Conservation (phyloP, 2,797 vertebrate genomes). For the Spondyliosoma cantharus region DNA sequence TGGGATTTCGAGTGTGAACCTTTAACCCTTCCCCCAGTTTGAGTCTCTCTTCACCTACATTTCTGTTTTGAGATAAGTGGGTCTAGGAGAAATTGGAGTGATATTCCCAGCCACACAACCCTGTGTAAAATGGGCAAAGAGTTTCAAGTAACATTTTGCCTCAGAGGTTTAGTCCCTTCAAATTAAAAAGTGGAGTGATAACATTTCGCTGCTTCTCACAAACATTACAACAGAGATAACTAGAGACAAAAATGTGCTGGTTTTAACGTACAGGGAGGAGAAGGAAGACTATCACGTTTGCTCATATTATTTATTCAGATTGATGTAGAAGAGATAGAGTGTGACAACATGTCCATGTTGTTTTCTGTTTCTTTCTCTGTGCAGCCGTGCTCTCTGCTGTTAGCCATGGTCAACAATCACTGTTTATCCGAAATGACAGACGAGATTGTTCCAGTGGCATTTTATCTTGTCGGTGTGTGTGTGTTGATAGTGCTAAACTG, state of each 20-base stretch:
- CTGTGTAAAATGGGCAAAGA: slow-evolving; percentile 10
- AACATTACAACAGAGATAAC: neutral
- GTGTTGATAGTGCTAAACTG: slow-evolving; percentile 39
- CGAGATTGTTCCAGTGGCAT: slow-evolving; percentile 45
- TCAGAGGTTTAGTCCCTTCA: neutral
- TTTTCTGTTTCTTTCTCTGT: slow-evolving; percentile 43
- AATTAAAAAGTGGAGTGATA: neutral
- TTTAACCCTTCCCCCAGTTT: slow-evolving; percentile 57
- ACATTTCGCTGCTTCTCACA: neutral
- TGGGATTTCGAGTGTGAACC: slow-evolving; percentile 16
- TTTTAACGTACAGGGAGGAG: neutral
- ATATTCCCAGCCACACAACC: neutral
- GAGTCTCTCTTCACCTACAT: slow-evolving; percentile 20
- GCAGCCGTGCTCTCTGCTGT: slow-evolving; percentile 20
- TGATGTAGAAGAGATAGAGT: slow-evolving; percentile 9
- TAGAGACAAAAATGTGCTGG: neutral
- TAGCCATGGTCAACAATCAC: slow-evolving; percentile 50
- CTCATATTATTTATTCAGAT: slow-evolving; percentile 8
- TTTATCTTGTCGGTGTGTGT: slow-evolving; percentile 41
- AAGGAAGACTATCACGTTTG: neutral
- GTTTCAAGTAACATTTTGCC: neutral
- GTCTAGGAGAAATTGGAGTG: neutral
- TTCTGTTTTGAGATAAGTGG: neutral
- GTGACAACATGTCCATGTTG: slow-evolving; percentile 26
- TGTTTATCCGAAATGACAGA: slow-evolving; percentile 67